Evolutionary conservation across 2,113 vertebrate genomes (phyloP).

Genomic region (Siniperca chuatsi): DNA sequence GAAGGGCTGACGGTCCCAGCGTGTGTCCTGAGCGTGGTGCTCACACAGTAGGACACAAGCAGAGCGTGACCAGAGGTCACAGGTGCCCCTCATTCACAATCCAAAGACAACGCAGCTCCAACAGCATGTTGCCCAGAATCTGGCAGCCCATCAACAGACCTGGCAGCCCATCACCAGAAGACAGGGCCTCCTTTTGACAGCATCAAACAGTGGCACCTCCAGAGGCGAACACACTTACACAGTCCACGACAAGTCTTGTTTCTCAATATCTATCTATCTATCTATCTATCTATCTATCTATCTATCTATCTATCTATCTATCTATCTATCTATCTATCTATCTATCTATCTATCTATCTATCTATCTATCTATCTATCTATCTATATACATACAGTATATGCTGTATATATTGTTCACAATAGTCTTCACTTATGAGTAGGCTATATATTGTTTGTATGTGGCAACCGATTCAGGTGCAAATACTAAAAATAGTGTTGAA

Average conservation of each 20-base stretch:
- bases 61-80: constrained; percentile 69
- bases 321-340: too few relatives aligned
- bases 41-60: constrained; percentile 60
- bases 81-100: constrained; percentile 73
- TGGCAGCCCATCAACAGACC: constrained; percentile 66
- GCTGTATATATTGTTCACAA: background rate
- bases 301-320: too few relatives aligned
- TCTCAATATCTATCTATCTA: too few relatives aligned
- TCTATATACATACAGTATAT: too few relatives aligned
- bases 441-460: background rate
- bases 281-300: too few relatives aligned
- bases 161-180: constrained; percentile 58
- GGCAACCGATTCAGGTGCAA: background rate
- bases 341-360: too few relatives aligned
- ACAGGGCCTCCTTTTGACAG: constrained; percentile 68
- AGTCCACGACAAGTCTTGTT: background rate
- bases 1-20: constrained; percentile 50
- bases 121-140: constrained; percentile 67
- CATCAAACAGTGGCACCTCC: constrained; percentile 56
- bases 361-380: too few relatives aligned
- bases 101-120: constrained; percentile 37
- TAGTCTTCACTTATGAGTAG: background rate
- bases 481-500: background rate
- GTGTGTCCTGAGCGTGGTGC: constrained; percentile 66
- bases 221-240: constrained; percentile 29